A percentile compares a stretch with the other conserved stretches of the same genome.
phyloP scores from a whole-genome alignment of 2,888 invertebrate genomes.

The Clostera curtula region DNA sequence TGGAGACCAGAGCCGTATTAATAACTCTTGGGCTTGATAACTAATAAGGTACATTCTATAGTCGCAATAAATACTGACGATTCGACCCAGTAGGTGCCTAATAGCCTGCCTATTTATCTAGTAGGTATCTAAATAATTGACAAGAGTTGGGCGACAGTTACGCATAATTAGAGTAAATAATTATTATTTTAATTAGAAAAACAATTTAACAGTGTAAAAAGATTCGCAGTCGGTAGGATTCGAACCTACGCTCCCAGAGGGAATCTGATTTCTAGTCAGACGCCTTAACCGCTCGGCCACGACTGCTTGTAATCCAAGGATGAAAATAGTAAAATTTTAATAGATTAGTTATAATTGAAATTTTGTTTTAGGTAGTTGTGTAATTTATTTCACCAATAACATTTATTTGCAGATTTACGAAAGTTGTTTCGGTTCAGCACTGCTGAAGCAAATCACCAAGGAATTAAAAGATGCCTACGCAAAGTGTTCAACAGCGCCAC shows the following conservation, averaged over 20 bases:
- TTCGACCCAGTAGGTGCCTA: too few species aligned
- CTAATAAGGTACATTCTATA: too few species aligned
- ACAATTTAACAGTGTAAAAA: constrained; percentile 25
- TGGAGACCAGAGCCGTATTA: too few species aligned
- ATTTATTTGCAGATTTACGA: constrained; percentile 76
- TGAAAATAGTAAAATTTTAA: constrained; percentile 4
- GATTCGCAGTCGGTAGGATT: constrained; percentile 88
- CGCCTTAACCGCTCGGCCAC: constrained; percentile 93
- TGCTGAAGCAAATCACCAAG: constrained; percentile 78
- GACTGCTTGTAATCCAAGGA: constrained; percentile 77
- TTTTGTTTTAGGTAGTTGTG: too few species aligned
- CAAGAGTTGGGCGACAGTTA: too few species aligned
- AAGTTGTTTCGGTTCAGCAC: constrained; percentile 80
- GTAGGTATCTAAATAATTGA: too few species aligned
- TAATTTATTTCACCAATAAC: too few species aligned
- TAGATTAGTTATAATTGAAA: neutral
- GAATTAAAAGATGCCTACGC: constrained; percentile 80
- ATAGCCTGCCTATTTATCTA: too few species aligned
- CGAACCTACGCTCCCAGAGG: constrained; percentile 94
- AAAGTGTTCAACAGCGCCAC: constrained; percentile 76
- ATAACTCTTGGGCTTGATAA: too few species aligned
- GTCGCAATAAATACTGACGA: too few species aligned
- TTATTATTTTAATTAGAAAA: constrained; percentile 2
- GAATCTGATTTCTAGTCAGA: constrained; percentile 93
- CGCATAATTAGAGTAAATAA: neutral